phyloP scores from a whole-genome alignment of 2,113 vertebrate genomes.

The Pelobates fuscus region DNA sequence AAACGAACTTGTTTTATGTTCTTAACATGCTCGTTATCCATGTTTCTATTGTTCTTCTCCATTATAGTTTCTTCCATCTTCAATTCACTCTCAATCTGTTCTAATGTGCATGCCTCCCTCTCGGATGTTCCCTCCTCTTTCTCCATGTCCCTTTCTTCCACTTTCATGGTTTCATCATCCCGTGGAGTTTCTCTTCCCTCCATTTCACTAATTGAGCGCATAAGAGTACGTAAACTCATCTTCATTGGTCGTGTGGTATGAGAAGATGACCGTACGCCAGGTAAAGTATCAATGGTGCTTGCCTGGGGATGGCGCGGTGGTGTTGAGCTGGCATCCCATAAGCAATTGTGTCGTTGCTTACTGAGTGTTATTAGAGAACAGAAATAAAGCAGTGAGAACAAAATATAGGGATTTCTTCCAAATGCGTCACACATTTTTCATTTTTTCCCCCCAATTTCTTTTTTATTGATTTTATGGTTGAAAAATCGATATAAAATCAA shows the following conservation, averaged over 20 bases:
- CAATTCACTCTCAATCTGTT: background rate
- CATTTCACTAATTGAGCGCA: slow-evolving; percentile 89
- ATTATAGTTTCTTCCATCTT: background rate
- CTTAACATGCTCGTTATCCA: background rate
- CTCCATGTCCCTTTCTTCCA: background rate
- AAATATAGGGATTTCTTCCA: slow-evolving; percentile 1
- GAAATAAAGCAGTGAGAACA: too few species aligned
- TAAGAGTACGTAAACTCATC: slow-evolving; percentile 89
- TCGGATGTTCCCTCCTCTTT: background rate
- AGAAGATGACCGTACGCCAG: background rate
- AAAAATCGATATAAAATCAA: too few species aligned
- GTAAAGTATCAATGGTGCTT: background rate
- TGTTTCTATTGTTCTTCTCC: background rate
- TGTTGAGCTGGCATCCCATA: slow-evolving; percentile 69
- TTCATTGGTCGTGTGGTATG: slow-evolving; percentile 65
- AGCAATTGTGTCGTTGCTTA: slow-evolving; percentile 73
- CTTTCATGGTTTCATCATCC: background rate
- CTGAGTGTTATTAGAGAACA: slow-evolving; percentile 49
- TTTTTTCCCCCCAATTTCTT: too few species aligned
- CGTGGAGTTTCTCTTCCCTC: slow-evolving; percentile 55
- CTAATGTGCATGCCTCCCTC: background rate
- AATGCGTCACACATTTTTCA: background rate
- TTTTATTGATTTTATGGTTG: too few species aligned
- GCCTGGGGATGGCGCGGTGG: background rate
- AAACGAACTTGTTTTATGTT: background rate